Conservation (phyloP, 2,888 invertebrate genomes). For the Scaptomyza tumidula region DNA sequence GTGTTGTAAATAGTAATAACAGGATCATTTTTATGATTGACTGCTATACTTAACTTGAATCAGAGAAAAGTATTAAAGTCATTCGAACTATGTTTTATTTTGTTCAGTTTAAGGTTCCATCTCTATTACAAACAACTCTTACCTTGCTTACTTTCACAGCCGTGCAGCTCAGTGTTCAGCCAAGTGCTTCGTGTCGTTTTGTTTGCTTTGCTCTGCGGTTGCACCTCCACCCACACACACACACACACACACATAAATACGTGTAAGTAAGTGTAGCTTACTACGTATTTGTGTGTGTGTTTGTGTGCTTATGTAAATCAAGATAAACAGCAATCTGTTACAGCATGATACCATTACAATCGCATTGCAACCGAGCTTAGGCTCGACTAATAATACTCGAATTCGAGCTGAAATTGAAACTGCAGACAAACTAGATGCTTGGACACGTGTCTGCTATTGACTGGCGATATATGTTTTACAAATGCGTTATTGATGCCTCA, state of each 20-base stretch:
- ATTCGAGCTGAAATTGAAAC: background rate
- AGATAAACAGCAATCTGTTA: slow-evolving; percentile 78
- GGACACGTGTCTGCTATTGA: slow-evolving; percentile 74
- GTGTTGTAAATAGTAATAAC: too few species aligned
- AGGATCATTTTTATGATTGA: too few species aligned
- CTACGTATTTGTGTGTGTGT: slow-evolving; percentile 10
- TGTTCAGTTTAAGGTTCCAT: too few species aligned
- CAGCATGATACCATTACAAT: slow-evolving; percentile 74
- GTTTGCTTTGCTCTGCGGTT: slow-evolving; percentile 59
- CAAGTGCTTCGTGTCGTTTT: slow-evolving; percentile 49
- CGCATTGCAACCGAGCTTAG: slow-evolving; percentile 61
- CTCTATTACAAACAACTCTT: too few species aligned
- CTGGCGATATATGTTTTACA: slow-evolving; percentile 72
- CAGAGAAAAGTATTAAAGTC: too few species aligned
- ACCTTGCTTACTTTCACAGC: too few species aligned
- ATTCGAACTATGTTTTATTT: too few species aligned
- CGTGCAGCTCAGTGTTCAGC: background rate
- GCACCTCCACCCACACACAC: slow-evolving; percentile 7
- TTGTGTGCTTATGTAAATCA: slow-evolving; percentile 72
- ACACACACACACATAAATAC: background rate
- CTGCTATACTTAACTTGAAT: too few species aligned
- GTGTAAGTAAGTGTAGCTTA: background rate
- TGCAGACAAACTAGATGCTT: slow-evolving; percentile 57
- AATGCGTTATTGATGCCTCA: slow-evolving; percentile 74
- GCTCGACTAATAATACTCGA: slow-evolving; percentile 8